Evolutionary conservation across 2,113 vertebrate species (phyloP).

Genomic region (Myrmecophaga tridactyla): DNA sequence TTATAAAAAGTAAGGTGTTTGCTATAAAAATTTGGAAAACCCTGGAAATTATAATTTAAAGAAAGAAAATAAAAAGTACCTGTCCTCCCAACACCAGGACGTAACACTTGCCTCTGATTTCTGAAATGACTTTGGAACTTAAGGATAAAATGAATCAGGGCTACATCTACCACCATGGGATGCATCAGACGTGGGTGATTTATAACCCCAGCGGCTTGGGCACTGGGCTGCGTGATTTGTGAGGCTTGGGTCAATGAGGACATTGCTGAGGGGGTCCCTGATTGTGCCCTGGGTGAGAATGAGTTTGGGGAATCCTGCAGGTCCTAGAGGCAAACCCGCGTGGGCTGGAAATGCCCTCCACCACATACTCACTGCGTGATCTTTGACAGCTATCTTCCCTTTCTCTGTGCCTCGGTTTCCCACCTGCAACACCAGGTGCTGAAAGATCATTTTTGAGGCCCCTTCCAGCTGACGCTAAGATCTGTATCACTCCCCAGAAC

Average conservation of each 20-base stretch:
- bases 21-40: not conserved
- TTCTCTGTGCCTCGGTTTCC: not conserved
- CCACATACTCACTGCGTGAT: not conserved
- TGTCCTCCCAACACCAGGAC: not conserved
- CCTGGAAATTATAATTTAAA: not conserved
- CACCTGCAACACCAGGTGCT: not conserved
- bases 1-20: constrained; percentile 1
- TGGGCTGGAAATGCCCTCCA: not conserved
- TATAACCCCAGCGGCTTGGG: fast-evolving
- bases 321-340: not conserved
- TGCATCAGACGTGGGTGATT: not conserved
- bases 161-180: not conserved
- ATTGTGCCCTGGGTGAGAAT: fast-evolving
- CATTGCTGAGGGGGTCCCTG: not conserved
- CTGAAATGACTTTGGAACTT: not conserved
- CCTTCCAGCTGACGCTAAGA: not conserved
- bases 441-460: not conserved
- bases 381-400: not conserved
- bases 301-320: not conserved
- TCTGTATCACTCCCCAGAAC: not conserved
- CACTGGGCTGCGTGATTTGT: fast-evolving
- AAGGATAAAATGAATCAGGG: not conserved
- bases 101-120: not conserved
- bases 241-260: not conserved
- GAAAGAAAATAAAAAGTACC: constrained; percentile 52